Percentiles rank a stretch among this genome's conserved stretches.
These are phyloP conservation scores for Potorous gilbertii DNA, from an alignment of 2,797 vertebrate genomes.

Conservation along the genomic window DNA sequence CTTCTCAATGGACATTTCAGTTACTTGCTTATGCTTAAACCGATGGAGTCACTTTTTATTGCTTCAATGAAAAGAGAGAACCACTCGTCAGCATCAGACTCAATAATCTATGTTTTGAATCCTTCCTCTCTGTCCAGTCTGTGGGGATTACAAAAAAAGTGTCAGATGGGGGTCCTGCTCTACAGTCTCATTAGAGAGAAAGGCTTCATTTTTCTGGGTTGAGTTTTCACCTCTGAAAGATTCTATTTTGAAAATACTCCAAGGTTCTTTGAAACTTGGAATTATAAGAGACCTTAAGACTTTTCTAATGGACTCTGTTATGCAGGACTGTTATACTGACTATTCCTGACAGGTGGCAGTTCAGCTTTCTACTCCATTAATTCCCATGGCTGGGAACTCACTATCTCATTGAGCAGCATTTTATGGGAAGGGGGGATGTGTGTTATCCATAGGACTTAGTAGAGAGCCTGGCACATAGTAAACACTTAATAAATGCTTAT, in stretches of 20 bases:
- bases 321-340: background rate
- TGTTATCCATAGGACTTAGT: background rate
- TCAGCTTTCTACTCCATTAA: background rate
- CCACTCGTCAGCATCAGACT: background rate
- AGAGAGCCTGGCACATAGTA: background rate
- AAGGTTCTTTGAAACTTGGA: conserved; percentile 5
- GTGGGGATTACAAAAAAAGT: background rate
- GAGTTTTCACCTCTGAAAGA: conserved; percentile 4
- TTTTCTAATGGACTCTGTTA: background rate
- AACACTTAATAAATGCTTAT: background rate
- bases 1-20: conserved; percentile 16
- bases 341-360: background rate
- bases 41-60: background rate
- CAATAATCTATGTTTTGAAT: conserved; percentile 6
- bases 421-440: background rate
- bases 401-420: background rate
- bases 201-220: conserved; percentile 18
- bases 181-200: background rate
- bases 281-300: conserved; percentile 14
- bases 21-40: conserved; percentile 11
- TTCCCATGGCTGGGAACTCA: background rate
- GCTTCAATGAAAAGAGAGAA: background rate
- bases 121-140: background rate
- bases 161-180: background rate
- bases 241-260: conserved; percentile 29